Evolutionary conservation across 2,797 vertebrate genomes (phyloP), one percentile per base, ranked within the genome.

Genomic region (Amblyraja radiata): DNA sequence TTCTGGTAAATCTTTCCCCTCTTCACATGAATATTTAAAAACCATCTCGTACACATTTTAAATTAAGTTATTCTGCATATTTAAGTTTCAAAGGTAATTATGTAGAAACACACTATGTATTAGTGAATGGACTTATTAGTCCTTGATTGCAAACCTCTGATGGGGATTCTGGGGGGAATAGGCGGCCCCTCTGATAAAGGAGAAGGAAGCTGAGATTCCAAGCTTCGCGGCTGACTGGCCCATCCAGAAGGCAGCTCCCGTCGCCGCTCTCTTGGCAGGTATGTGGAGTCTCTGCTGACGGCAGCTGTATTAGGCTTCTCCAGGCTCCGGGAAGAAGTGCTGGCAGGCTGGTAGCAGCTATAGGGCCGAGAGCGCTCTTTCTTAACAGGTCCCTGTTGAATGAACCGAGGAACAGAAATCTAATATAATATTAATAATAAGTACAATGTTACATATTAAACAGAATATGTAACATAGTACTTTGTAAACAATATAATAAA

Each of bases 321-420:
- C 84, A 93, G 79, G 94, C 93, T 74, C 39, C 11, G 21, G 7
- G 90, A 54, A 84, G 93, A 93, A 93, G 94, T 0, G 0, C 93
- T 74, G 74, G 74, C 90, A 25, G 94, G 76, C 78, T 96, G 96
- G 74, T 94, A 97, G 94, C 96, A 96, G 94, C 94, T 97, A 94
- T 96, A 96, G 9, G 96, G 96, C 54, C 94, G 95, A 23, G 94
- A 94, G 7, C 95, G 96, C 92, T 97, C 96, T 94, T 96, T 97
- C 95, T 97, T 97, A 71, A 96, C 93, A 0, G 96, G 95, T 68
- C 95, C 96, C 16, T 96, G 94, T 95, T 96, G 94, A 36, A 21
- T 36, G 54, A 65, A 93, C 18, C 54, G 54, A 65, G 65, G 36
- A 54, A 93, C 25, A 65, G 73, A 32, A 78, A 6, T 21, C 65